Base-by-base conservation (phyloP, 2,797 vertebrate genomes). In the Melanotaenia maccullochi region DNA sequence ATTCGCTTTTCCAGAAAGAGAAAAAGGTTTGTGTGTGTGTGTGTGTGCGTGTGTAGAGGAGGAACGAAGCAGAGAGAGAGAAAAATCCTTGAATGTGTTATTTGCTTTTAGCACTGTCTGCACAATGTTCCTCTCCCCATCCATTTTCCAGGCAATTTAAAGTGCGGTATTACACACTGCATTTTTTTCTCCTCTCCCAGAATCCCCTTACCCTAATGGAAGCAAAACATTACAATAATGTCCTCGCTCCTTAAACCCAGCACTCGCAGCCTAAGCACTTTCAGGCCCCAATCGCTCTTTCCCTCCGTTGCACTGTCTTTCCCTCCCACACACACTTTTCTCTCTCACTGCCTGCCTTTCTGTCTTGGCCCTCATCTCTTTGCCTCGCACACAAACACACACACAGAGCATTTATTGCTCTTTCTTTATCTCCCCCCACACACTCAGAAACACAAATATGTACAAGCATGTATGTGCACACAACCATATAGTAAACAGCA, bases 131-230 rank as follows among this genome's bases (percentile, higher is more conserved):
- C 90, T 92, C 88, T 92, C 90, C 88, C 89, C 93, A 91, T 94
- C 92, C 92, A 94, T 95, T 95, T 94, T 94, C 90, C 94, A 93
- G 92, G 90, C 94, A 94, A 94, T 95, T 95, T 94, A 94, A 94
- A 94, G 92, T 93, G 90, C 81, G 76, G 93, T 93, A 94, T 94
- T 94, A 93, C 92, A 93, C 89, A 88, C 92, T 88, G 86, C 87
- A 82, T 92, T 91, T 90, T 88, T 87, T 78, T 82, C 81, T 90
- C 84, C 82, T 87, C 85, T 84, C 88, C 85, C 85, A 85, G 85
- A 91, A 92, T 90, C 92, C 93, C 91, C 92, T 92, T 90, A 91
- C 88, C 89, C 93, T 94, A 95, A 95, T 94, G 93, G 94, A 95
- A 93, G 93, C 92, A 93, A 93, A 94, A 94, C 93, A 94, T 94